Conservation (phyloP, 2,797 vertebrate genomes). For the Tachyglossus aculeatus region DNA sequence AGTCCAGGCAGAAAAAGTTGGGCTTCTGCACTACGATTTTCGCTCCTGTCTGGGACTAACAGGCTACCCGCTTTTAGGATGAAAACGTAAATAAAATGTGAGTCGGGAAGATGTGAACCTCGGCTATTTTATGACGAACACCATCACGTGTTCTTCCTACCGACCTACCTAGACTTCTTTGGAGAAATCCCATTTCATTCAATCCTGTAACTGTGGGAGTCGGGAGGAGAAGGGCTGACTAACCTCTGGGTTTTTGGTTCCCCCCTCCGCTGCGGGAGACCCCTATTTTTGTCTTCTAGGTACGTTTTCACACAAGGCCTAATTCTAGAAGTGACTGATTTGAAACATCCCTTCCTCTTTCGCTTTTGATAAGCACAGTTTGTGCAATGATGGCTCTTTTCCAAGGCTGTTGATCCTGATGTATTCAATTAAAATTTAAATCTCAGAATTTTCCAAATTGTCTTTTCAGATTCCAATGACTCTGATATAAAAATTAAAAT, state of each 20-base stretch:
- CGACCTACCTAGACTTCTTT: not conserved
- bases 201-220: not conserved
- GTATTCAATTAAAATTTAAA: too few relatives aligned
- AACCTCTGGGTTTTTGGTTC: not conserved
- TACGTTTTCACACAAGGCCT: constrained; percentile 27
- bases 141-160: too few relatives aligned
- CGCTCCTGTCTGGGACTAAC: too few relatives aligned
- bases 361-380: constrained; percentile 15
- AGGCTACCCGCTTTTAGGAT: too few relatives aligned
- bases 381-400: too few relatives aligned
- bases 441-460: too few relatives aligned
- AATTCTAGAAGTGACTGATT: constrained; percentile 8
- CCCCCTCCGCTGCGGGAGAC: not conserved
- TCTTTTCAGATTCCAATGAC: constrained; percentile 14
- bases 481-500: constrained; percentile 18
- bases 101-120: too few relatives aligned
- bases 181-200: constrained; percentile 16
- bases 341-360: not conserved
- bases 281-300: not conserved
- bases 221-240: not conserved
- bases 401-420: too few relatives aligned
- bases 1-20: too few relatives aligned
- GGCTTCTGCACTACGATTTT: too few relatives aligned
- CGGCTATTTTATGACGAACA: too few relatives aligned
- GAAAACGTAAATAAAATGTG: too few relatives aligned